phyloP scores from a whole-genome alignment of 2,113 vertebrate genomes.

The Eulemur rufifrons region DNA sequence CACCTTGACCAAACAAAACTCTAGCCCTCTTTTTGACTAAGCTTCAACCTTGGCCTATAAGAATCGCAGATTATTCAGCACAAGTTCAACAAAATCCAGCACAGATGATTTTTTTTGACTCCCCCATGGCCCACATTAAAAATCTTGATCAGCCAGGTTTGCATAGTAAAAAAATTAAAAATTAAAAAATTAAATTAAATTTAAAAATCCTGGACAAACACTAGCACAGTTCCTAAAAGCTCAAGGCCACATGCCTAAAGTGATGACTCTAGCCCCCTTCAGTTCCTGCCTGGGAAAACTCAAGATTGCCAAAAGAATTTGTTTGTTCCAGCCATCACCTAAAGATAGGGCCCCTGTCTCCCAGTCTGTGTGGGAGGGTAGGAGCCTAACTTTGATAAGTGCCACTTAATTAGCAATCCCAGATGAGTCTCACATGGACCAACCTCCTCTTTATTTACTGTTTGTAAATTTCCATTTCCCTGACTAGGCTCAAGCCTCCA shows the following conservation, averaged over 20 bases:
- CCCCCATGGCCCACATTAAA: not conserved
- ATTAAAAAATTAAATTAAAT: too few relatives aligned
- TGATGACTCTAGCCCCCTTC: not conserved
- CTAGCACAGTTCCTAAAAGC: not conserved
- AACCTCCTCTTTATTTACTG: not conserved
- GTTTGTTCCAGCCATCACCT: not conserved
- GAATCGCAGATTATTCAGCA: not conserved
- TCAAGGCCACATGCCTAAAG: not conserved
- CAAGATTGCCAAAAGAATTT: not conserved
- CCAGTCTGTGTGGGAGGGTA: not conserved
- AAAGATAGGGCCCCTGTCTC: not conserved
- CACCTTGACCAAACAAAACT: not conserved
- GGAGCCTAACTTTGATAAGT: not conserved
- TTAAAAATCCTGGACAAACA: not conserved
- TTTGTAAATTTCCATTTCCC: not conserved
- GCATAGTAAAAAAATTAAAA: too few relatives aligned
- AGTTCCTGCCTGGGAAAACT: not conserved
- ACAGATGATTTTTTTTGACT: not conserved
- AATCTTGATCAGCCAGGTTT: not conserved
- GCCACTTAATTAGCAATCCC: not conserved
- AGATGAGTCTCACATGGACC: not conserved
- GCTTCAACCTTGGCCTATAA: not conserved
- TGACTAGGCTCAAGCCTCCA: not conserved
- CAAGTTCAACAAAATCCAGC: not conserved
- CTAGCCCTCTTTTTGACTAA: not conserved